These are phyloP conservation scores for Hemibagrus wyckioides DNA, from an alignment of 2,113 vertebrate species.

Conservation along the genomic window DNA sequence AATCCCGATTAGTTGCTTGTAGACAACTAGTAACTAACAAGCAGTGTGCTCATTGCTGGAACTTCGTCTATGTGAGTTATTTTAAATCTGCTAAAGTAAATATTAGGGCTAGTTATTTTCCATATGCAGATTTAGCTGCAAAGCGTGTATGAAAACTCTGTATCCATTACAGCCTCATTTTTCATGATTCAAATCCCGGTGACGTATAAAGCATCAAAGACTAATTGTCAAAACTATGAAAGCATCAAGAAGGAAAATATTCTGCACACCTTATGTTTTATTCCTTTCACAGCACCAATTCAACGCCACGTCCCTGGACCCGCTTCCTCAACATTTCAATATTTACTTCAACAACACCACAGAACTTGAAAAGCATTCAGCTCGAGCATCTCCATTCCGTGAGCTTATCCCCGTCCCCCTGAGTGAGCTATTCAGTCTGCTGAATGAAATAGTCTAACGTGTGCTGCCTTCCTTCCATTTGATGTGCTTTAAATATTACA, in stretches of 20 bases:
- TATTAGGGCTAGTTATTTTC: not conserved
- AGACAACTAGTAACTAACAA: not conserved
- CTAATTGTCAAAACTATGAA: not conserved
- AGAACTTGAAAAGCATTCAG: constrained; percentile 36
- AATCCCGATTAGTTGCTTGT: not conserved
- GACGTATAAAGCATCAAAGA: not conserved
- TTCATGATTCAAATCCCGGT: not conserved
- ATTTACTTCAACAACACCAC: constrained; percentile 41
- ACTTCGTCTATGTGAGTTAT: not conserved
- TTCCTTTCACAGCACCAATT: constrained; percentile 19
- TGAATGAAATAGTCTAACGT: constrained; percentile 85
- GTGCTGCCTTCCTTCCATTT: constrained; percentile 85
- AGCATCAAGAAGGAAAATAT: not conserved
- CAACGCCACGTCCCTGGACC: constrained; percentile 66
- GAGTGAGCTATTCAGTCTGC: constrained; percentile 77
- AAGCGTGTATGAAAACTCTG: not conserved
- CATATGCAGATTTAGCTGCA: not conserved
- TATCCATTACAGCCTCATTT: not conserved
- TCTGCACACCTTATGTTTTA: constrained; percentile 21
- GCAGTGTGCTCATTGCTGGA: not conserved
- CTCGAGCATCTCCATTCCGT: constrained; percentile 40
- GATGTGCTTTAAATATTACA: constrained; percentile 90
- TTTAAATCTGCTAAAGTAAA: not conserved
- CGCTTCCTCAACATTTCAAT: constrained; percentile 57
- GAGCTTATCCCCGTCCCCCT: constrained; percentile 46